These are phyloP conservation scores for Semaprochilodus insignis DNA, from an alignment of 2,797 vertebrate species.

Conservation along the genomic window DNA sequence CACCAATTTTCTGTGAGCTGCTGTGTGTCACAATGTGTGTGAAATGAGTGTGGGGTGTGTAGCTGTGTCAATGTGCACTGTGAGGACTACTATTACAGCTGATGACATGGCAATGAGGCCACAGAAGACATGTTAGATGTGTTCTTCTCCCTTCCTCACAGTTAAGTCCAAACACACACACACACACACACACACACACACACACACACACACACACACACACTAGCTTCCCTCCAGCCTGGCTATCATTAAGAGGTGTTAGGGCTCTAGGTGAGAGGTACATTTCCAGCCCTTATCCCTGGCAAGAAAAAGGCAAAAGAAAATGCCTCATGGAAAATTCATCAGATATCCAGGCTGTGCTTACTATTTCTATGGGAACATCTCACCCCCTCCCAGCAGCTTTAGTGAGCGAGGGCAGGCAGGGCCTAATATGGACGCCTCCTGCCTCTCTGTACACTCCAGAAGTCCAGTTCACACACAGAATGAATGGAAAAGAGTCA, in stretches of 20 bases:
- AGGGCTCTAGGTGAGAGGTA: constrained; percentile 19
- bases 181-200: constrained; percentile 14
- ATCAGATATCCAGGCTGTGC: constrained; percentile 9
- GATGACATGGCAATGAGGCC: too few relatives aligned
- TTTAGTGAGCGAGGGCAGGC: constrained; percentile 3
- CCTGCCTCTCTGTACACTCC: constrained; percentile 7
- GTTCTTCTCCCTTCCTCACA: background rate
- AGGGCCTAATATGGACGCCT: constrained; percentile 12
- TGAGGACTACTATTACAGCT: too few relatives aligned
- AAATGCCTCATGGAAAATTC: constrained; percentile 43
- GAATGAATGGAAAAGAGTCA: background rate
- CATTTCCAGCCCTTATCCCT: background rate
- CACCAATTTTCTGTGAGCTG: too few relatives aligned
- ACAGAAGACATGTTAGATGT: too few relatives aligned
- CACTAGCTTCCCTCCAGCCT: background rate
- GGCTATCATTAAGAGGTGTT: constrained; percentile 32
- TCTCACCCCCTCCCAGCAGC: background rate
- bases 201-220: background rate
- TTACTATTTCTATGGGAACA: constrained; percentile 21
- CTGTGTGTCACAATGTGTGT: too few relatives aligned
- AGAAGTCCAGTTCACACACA: background rate
- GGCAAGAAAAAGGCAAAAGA: constrained; percentile 32
- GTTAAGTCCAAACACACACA: background rate
- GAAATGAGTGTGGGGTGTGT: too few relatives aligned
- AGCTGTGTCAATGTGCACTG: too few relatives aligned